Percentiles rank a stretch among this genome's conserved stretches.
Conservation (phyloP, 2,113 vertebrate genomes). For the Oreochromis aureus region DNA sequence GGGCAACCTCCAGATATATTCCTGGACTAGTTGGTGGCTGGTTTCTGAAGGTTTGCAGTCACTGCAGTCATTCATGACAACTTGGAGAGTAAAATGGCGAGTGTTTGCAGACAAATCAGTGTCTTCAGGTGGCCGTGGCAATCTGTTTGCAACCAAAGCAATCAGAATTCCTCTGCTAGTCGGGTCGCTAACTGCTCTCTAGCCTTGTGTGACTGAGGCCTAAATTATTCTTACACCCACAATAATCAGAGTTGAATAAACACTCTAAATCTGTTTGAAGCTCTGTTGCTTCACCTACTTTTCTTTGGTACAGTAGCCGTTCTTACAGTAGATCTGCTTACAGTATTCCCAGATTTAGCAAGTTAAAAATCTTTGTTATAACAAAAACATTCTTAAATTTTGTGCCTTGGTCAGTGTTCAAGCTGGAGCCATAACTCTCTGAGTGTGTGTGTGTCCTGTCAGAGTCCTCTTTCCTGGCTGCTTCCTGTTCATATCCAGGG, state of each 20-base stretch:
- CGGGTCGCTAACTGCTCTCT: neutral
- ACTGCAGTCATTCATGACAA: neutral
- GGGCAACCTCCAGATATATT: neutral
- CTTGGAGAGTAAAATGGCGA: neutral
- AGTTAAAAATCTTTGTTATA: neutral
- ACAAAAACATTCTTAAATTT: neutral
- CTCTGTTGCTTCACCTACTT: neutral
- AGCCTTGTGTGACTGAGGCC: neutral
- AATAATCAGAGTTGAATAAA: neutral
- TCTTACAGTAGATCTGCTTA: neutral
- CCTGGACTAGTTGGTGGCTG: neutral
- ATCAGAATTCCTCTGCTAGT: neutral
- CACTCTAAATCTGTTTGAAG: neutral
- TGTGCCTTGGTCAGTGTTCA: neutral
- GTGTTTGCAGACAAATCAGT: neutral
- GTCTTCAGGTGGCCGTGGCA: neutral
- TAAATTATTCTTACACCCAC: neutral
- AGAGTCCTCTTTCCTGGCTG: slow-evolving; percentile 50
- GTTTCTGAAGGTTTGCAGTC: neutral
- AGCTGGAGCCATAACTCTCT: neutral
- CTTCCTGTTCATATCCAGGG: slow-evolving; percentile 65
- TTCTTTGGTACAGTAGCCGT: neutral
- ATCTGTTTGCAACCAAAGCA: neutral
- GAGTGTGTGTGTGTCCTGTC: slow-evolving; percentile 30
- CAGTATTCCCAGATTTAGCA: neutral